These are phyloP conservation scores for Myopa tessellatipennis DNA, from an alignment of 2,888 invertebrate species.

Conservation along the genomic window DNA sequence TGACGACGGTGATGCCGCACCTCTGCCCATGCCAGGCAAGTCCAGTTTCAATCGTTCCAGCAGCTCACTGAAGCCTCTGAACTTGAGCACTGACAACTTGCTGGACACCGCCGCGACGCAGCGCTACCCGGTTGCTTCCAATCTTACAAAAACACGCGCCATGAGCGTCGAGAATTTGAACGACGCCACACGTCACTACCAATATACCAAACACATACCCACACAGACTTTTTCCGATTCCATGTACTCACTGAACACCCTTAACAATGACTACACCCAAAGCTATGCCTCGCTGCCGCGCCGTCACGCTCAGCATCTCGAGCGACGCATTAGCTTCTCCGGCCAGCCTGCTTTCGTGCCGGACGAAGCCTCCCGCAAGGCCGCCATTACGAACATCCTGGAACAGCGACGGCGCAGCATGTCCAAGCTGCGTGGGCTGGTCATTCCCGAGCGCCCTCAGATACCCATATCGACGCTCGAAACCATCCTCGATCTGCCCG, in stretches of 20 bases:
- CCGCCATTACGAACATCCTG: slow-evolving; percentile 79
- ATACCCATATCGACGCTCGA: slow-evolving; percentile 68
- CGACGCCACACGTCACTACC: slow-evolving; percentile 61
- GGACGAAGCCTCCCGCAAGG: slow-evolving; percentile 71
- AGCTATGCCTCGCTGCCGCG: slow-evolving; percentile 58
- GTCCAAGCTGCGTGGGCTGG: slow-evolving; percentile 87
- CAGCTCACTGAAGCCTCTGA: slow-evolving; percentile 59
- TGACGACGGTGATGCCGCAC: slow-evolving; percentile 57
- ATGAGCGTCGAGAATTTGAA: slow-evolving; percentile 72
- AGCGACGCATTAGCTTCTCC: slow-evolving; percentile 56
- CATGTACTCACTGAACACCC: slow-evolving; percentile 64
- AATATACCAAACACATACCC: slow-evolving; percentile 60
- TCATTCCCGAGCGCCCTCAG: slow-evolving; percentile 81
- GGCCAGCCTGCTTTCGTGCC: slow-evolving; percentile 58
- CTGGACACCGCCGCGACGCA: slow-evolving; percentile 48
- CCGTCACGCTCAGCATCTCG: slow-evolving; percentile 51
- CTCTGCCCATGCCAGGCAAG: slow-evolving; percentile 41
- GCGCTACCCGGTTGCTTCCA: slow-evolving; percentile 45
- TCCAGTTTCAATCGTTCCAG: slow-evolving; percentile 49
- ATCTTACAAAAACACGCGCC: slow-evolving; percentile 69
- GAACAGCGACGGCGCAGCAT: slow-evolving; percentile 85
- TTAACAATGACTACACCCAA: slow-evolving; percentile 58
- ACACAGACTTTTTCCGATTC: slow-evolving; percentile 63
- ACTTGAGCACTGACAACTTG: slow-evolving; percentile 67
- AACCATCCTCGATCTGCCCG: slow-evolving; percentile 80